Percentiles rank a stretch among this genome's conserved stretches.
These are phyloP conservation scores for Onychomys torridus DNA, from an alignment of 2,797 vertebrate species.

Conservation along the genomic window DNA sequence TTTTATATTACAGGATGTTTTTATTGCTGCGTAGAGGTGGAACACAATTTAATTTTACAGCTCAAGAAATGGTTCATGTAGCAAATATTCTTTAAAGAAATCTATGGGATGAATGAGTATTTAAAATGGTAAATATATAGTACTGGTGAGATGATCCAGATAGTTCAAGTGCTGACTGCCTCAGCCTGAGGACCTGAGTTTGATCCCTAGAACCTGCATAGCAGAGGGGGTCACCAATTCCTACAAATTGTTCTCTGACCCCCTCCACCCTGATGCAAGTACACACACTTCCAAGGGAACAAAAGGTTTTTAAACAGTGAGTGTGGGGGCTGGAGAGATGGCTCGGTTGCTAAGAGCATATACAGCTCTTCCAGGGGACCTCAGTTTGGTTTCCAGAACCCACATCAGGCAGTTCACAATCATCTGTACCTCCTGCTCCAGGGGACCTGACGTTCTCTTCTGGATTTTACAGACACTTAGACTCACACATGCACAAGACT, in stretches of 20 bases:
- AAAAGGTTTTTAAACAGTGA: background rate
- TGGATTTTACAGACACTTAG: background rate
- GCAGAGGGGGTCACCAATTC: background rate
- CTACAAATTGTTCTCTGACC: background rate
- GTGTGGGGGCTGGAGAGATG: background rate
- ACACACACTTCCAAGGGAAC: no score
- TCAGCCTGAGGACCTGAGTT: background rate
- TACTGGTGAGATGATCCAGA: background rate
- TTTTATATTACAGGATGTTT: constrained; percentile 67
- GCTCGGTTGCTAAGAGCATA: background rate
- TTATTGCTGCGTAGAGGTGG: constrained; percentile 43
- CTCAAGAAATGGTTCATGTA: constrained; percentile 39
- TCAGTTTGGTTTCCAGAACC: background rate
- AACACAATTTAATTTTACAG: constrained; percentile 64
- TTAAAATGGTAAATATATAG: background rate
- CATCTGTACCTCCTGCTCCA: background rate
- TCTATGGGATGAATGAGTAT: constrained; percentile 15
- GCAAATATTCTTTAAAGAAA: constrained; percentile 64
- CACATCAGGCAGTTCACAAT: background rate
- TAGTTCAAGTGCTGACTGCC: background rate
- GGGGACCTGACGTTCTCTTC: background rate
- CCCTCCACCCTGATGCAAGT: background rate
- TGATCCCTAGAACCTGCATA: no score
- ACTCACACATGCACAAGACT: background rate
- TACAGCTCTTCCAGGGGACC: background rate